Evolutionary conservation across 2,888 invertebrate genomes (phyloP).

Genomic region (Chrysopilus asiliformis): DNA sequence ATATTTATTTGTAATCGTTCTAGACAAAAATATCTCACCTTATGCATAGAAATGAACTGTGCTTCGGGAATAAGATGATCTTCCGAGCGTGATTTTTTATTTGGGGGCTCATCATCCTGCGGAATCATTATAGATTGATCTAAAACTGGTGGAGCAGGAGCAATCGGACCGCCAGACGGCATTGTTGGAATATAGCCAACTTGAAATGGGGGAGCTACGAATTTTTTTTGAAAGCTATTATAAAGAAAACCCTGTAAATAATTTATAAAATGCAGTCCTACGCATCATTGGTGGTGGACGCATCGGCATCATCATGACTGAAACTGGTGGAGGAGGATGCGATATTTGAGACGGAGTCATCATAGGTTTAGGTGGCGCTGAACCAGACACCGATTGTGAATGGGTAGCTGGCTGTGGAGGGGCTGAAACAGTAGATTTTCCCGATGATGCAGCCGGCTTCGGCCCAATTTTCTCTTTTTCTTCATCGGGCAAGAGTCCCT

Average conservation of each 20-base stretch:
- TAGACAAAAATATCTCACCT: constrained; percentile 32
- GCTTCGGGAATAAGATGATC: constrained; percentile 85
- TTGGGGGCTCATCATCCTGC: constrained; percentile 69
- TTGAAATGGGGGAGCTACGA: constrained; percentile 36
- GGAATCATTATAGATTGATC: constrained; percentile 40
- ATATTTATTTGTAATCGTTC: constrained; percentile 16
- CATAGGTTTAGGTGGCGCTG: constrained; percentile 14
- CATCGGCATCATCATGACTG: constrained; percentile 36
- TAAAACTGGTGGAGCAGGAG: constrained; percentile 40
- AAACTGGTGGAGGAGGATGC: constrained; percentile 26
- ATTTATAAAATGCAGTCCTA: no score
- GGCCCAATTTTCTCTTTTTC: constrained; percentile 97
- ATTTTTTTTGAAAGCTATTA: background rate
- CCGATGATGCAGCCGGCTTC: constrained; percentile 48
- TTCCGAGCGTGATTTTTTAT: constrained; percentile 82
- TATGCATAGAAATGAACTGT: constrained; percentile 58
- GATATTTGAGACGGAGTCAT: constrained; percentile 18
- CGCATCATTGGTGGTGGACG: constrained; percentile 36
- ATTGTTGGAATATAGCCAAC: constrained; percentile 34
- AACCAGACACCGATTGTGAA: constrained; percentile 12
- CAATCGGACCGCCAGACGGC: constrained; percentile 21
- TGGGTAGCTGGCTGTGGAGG: constrained; percentile 18
- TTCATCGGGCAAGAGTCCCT: constrained; percentile 86
- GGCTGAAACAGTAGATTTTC: constrained; percentile 28
- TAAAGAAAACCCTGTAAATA: background rate